These are phyloP conservation scores for Poeciliopsis gracilis DNA, from an alignment of 2,797 vertebrate genomes.

Conservation along the genomic window DNA sequence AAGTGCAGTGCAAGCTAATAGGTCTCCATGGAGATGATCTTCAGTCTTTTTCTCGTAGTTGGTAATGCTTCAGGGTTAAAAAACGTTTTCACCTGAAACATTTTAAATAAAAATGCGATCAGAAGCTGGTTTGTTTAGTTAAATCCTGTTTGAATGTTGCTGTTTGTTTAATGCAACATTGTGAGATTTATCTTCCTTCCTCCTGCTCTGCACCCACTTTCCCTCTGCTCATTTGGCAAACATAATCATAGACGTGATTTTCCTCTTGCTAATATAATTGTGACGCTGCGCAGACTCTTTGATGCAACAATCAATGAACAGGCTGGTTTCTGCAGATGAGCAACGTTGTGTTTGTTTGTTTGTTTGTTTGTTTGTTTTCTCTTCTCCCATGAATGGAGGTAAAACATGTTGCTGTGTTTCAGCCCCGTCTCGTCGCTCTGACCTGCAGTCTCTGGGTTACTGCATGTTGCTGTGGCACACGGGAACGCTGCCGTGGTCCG, in stretches of 20 bases:
- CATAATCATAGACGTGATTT: not conserved
- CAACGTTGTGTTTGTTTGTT: not conserved
- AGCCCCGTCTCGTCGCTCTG: constrained; percentile 93
- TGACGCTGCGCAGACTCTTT: not conserved
- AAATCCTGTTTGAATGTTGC: not conserved
- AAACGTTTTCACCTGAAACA: not conserved
- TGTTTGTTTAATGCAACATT: not conserved
- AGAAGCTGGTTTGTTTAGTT: not conserved
- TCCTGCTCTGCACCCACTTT: constrained; percentile 22
- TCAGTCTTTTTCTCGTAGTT: not conserved
- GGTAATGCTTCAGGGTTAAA: not conserved
- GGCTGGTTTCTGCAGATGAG: not conserved
- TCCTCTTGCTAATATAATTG: not conserved
- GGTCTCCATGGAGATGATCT: not conserved
- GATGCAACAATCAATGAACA: not conserved
- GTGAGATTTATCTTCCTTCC: constrained; percentile 13
- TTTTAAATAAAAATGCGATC: not conserved
- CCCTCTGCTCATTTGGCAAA: constrained; percentile 24
- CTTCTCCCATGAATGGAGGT: not conserved
- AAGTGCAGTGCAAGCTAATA: not conserved
- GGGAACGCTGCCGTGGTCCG: constrained; percentile 88
- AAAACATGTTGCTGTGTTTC: constrained; percentile 10
- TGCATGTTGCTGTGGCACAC: constrained; percentile 91
- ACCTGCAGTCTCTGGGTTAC: constrained; percentile 93
- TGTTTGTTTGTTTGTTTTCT: no score